These are phyloP conservation scores for Drosophila austrosaltans DNA, from an alignment of 2,888 invertebrate species.

Conservation along the genomic window DNA sequence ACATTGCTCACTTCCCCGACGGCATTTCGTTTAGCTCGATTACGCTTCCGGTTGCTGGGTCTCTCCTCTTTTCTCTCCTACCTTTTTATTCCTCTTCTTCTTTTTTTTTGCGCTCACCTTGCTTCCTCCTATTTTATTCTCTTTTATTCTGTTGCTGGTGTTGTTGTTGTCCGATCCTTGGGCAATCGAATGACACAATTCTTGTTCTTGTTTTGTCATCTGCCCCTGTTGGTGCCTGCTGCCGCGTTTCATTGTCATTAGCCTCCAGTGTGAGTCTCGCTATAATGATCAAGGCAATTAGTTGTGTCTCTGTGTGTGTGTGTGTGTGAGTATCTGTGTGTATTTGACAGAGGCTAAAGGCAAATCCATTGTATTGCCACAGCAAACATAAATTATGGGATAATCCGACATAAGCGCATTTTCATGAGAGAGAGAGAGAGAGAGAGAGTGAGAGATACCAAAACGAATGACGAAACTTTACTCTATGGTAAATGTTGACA, in stretches of 20 bases:
- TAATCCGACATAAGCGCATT: conserved; percentile 80
- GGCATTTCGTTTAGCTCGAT: conserved; percentile 73
- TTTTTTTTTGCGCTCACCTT: not conserved
- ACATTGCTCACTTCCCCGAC: conserved; percentile 70
- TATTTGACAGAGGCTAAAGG: conserved; percentile 44
- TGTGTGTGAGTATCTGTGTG: conserved; percentile 28
- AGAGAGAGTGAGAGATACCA: conserved; percentile 15
- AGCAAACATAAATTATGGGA: conserved; percentile 80
- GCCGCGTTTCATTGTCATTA: conserved; percentile 68
- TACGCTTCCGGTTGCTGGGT: conserved; percentile 73
- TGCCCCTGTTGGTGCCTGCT: conserved; percentile 71
- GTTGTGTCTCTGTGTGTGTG: conserved; percentile 36
- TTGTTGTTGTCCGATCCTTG: conserved; percentile 63
- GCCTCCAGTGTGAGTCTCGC: conserved; percentile 51
- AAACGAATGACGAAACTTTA: conserved; percentile 37
- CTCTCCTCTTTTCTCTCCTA: conserved; percentile 36
- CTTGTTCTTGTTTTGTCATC: conserved; percentile 71
- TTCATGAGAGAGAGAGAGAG: conserved; percentile 66
- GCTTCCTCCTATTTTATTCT: conserved; percentile 23
- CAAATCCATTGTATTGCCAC: conserved; percentile 70
- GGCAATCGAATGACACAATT: conserved; percentile 71
- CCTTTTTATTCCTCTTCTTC: conserved; percentile 22
- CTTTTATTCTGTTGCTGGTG: conserved; percentile 15
- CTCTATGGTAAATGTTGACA: conserved; percentile 54
- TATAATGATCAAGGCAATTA: conserved; percentile 76